These are phyloP conservation scores for Eupithecia subumbrata DNA, from an alignment of 2,888 invertebrate species.

Conservation along the genomic window DNA sequence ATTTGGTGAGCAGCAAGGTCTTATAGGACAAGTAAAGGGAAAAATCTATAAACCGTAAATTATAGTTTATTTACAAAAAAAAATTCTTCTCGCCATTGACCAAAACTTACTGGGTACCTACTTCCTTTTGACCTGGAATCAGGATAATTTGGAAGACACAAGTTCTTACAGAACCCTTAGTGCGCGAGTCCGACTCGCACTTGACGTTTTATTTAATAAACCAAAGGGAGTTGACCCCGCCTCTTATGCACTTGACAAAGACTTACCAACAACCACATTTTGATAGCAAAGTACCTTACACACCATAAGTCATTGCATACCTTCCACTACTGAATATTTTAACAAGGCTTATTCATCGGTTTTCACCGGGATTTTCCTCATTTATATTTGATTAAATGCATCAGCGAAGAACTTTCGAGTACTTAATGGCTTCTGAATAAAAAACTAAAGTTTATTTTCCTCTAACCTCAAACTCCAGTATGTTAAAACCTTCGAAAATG, in stretches of 20 bases:
- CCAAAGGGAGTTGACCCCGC: neutral
- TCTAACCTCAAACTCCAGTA: neutral
- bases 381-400: constrained; percentile 2
- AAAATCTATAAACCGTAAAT: no score
- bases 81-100: no score
- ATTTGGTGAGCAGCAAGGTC: no score
- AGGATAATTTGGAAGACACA: no score
- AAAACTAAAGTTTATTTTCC: neutral
- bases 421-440: neutral
- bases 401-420: neutral
- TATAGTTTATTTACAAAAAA: no score
- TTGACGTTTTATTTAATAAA: no score
- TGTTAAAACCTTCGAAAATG: constrained; percentile 21
- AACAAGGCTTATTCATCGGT: constrained; percentile 20
- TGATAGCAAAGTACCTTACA: neutral
- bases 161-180: no score
- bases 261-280: neutral
- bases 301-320: neutral
- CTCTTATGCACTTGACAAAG: neutral
- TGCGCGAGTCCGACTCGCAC: no score
- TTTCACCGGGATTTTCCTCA: constrained; percentile 27
- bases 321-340: neutral
- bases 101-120: no score
- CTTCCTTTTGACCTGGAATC: no score
- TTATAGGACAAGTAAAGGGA: no score